These are phyloP conservation scores for Lophius americanus DNA, from an alignment of 2,797 vertebrate species.

Conservation along the genomic window DNA sequence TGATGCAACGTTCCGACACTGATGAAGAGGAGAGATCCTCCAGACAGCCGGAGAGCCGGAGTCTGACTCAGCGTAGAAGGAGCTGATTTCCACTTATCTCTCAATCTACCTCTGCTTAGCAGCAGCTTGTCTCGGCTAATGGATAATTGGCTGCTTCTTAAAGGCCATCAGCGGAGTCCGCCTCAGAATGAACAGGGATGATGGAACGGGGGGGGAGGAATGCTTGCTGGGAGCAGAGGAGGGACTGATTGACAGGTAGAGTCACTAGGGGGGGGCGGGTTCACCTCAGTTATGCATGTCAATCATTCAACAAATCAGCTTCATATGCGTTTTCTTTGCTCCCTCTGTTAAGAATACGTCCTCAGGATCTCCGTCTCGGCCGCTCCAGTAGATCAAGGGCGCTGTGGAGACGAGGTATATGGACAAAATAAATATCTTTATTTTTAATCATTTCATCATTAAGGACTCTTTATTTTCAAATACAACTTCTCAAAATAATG, in stretches of 20 bases:
- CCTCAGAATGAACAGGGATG: background rate
- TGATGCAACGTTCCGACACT: conserved; percentile 41
- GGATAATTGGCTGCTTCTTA: background rate
- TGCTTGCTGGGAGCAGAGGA: conserved; percentile 18
- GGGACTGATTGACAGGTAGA: conserved; percentile 24
- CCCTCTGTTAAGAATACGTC: too few species aligned
- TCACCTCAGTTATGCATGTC: conserved; percentile 12
- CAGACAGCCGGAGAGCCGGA: too few species aligned
- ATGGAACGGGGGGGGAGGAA: conserved; percentile 1
- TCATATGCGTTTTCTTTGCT: background rate
- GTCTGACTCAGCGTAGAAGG: background rate
- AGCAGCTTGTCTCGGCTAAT: background rate
- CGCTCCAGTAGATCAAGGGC: background rate
- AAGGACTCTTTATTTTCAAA: too few species aligned
- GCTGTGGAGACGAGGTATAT: background rate
- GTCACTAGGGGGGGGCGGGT: background rate
- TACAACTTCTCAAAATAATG: too few species aligned
- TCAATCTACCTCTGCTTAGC: background rate
- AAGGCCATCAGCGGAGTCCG: conserved; percentile 2
- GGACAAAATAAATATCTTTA: too few species aligned
- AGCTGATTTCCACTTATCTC: conserved; percentile 1
- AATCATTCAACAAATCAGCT: conserved; percentile 9
- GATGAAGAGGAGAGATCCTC: background rate
- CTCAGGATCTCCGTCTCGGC: background rate
- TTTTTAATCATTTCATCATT: too few species aligned